Conservation (phyloP, 2,888 invertebrate species). For the Hecatera dysodea region DNA sequence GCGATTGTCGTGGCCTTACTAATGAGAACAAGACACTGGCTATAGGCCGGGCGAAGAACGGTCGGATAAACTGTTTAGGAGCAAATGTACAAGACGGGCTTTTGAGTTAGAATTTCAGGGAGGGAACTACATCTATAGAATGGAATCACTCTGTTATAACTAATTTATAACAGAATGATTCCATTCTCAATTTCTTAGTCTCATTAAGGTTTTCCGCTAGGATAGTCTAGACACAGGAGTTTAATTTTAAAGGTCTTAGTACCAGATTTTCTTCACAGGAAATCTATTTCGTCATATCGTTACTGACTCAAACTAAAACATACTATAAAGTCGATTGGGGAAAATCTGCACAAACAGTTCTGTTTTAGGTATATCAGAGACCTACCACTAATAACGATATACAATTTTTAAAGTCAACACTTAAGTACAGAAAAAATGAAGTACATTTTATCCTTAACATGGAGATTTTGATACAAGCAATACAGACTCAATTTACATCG, state of each 20-base stretch:
- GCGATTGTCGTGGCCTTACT: slow-evolving; percentile 31
- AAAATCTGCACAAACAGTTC: not conserved
- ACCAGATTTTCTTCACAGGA: not conserved
- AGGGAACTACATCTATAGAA: not conserved
- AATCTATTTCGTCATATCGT: not conserved
- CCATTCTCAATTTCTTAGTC: not conserved
- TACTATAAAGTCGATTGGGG: not conserved
- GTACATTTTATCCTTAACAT: slow-evolving; percentile 12
- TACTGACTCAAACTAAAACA: not conserved
- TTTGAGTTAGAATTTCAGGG: not conserved
- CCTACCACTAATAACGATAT: not conserved
- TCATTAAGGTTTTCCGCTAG: too few relatives aligned
- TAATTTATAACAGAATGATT: too few relatives aligned
- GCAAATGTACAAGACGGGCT: not conserved
- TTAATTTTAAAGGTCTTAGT: not conserved
- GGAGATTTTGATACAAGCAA: slow-evolving; percentile 32
- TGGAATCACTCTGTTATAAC: not conserved
- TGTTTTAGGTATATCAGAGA: not conserved
- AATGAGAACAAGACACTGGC: slow-evolving; percentile 25
- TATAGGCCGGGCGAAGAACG: not conserved
- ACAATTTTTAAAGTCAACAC: slow-evolving; percentile 14
- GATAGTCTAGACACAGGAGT: too few relatives aligned
- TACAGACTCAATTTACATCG: slow-evolving; percentile 52
- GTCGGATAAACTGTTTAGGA: not conserved
- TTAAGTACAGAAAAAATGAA: slow-evolving; percentile 9